phyloP scores from a whole-genome alignment of 2,797 vertebrate species.

The Vireo griseus region DNA sequence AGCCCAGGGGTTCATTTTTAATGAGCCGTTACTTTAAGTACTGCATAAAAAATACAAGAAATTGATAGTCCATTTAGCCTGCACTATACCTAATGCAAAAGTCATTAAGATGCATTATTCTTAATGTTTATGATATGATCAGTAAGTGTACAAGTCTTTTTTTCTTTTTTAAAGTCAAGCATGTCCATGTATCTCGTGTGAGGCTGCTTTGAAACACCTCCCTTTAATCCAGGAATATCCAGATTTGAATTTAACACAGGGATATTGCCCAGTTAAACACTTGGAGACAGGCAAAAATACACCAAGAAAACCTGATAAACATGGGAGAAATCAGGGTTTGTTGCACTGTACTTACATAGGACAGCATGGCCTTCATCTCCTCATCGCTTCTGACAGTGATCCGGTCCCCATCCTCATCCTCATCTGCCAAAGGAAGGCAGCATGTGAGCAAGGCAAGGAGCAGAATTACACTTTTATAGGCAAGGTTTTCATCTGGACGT shows the following conservation, averaged over 20 bases:
- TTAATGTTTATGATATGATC: slow-evolving; percentile 95
- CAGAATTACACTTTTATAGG: accelerated
- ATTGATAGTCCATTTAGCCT: slow-evolving; percentile 98
- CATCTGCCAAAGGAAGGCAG: slow-evolving; percentile 76
- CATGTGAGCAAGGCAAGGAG: neutral
- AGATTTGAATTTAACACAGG: neutral
- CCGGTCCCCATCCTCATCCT: slow-evolving; percentile 96
- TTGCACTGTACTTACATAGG: slow-evolving; percentile 85
- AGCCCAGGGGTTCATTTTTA: slow-evolving; percentile 95
- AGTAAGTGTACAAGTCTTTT: slow-evolving; percentile 85
- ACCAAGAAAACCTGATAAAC: neutral
- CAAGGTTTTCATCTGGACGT: accelerated
- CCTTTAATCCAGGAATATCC: neutral
- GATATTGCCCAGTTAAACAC: neutral
- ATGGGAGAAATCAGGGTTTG: neutral
- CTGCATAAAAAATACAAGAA: slow-evolving; percentile 99
- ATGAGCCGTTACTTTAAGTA: slow-evolving; percentile 99
- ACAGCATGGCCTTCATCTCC: slow-evolving; percentile 97
- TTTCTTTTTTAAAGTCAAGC: slow-evolving; percentile 31
- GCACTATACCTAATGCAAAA: slow-evolving; percentile 92
- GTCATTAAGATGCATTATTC: slow-evolving; percentile 96
- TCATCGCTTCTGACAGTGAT: slow-evolving; percentile 97
- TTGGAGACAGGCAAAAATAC: neutral
- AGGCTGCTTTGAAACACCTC: slow-evolving; percentile 22
- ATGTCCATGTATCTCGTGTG: slow-evolving; percentile 14